Conservation (phyloP, 2,797 vertebrate genomes). For the Tenualosa ilisha region DNA sequence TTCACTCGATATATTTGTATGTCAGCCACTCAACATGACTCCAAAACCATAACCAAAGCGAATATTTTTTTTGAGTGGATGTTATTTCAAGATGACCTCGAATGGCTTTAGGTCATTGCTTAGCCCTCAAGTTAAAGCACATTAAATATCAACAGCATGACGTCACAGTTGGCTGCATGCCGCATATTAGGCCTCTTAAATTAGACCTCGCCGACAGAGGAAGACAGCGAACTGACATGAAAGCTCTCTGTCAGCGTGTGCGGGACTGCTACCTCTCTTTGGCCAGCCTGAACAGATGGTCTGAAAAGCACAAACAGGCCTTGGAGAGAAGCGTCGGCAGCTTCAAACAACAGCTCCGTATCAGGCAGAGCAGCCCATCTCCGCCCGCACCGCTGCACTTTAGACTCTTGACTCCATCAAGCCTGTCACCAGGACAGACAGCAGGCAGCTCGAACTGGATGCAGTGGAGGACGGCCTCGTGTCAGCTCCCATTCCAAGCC, state of each 20-base stretch:
- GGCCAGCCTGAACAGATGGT: constrained; percentile 3
- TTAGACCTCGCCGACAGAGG: neutral
- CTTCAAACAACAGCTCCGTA: constrained; percentile 36
- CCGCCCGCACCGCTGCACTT: constrained; percentile 39
- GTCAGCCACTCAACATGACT: neutral
- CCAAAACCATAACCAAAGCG: neutral
- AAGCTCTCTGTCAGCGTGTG: constrained; percentile 4
- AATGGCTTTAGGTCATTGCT: neutral
- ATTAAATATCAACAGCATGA: neutral
- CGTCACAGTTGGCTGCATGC: neutral
- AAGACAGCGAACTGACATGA: constrained; percentile 3
- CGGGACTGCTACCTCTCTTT: neutral
- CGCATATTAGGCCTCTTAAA: neutral
- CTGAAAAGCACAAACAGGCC: neutral
- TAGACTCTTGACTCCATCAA: constrained; percentile 51
- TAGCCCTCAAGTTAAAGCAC: neutral
- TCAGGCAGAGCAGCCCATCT: constrained; percentile 26
- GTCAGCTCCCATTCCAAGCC: constrained; percentile 53
- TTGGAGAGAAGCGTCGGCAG: constrained; percentile 32
- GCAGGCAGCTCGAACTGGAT: constrained; percentile 42
- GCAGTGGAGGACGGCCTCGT: constrained; percentile 43
- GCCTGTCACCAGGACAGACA: constrained; percentile 49
- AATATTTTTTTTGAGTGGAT: neutral
- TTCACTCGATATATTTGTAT: too few species aligned
- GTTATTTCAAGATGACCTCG: neutral